Evolutionary conservation across 2,888 invertebrate genomes (phyloP), one percentile per base, ranked within the genome.

Genomic region (Gastracanthus pulcherrimus): DNA sequence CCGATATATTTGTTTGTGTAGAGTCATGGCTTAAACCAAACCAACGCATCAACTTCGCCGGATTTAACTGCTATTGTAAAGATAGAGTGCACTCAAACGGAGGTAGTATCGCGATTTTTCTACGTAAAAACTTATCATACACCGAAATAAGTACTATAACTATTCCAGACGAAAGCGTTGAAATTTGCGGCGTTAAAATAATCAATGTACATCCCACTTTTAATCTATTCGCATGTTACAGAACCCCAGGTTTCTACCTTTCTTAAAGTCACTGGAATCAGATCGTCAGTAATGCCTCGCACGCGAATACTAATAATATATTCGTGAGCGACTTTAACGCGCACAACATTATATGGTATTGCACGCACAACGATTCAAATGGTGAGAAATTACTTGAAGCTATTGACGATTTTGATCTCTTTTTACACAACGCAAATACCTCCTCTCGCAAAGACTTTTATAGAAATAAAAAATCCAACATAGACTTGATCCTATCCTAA

Each of bases 101-200:
- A 26, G 75, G 64, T 9, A 60, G 74, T 3, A 72, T 58, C 2
- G 16, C 26, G 58, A 16, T 74, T 3, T 34, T 74, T 5, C 36
- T 74, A n/a, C 74, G 74, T n/a, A 55, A 74, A 60, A 36, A 74
- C 29, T 6, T 74, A 34, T 58, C 60, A n/a, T 74, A n/a, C 23
- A 29, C 4, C 2, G 60, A 74, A 60, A 4, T 74, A 29, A 41
- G 16, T 26, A 41, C 58, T 41, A 31, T 74, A 0, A 16, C 55
- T 3, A 19, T 26, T 2, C 69, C 48, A 1, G 5, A 69, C 13
- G 19, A 31, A 19, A 11, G 19, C 13, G 31, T 34, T 34, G 51
- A 69, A 51, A 51, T 69, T 7, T 34, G 69, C 11, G 69, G 69
- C 3, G 11, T 51, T 19, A 31, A 6, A 19, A n/a, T 69, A 0